Conservation (phyloP, 2,113 vertebrate species). For the Sceloporus tristichus region DNA sequence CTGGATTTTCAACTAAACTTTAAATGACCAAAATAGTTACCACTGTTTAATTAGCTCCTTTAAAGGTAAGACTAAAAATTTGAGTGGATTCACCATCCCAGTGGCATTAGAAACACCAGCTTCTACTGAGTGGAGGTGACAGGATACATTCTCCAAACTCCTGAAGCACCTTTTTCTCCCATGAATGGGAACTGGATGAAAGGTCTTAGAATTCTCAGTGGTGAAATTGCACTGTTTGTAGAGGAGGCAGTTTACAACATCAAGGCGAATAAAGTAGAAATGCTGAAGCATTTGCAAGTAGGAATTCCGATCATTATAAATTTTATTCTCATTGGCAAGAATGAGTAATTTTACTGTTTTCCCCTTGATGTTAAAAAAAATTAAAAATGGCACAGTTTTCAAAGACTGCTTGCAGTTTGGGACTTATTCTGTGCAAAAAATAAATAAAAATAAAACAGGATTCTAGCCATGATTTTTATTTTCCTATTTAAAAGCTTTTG, state of each 20-base stretch:
- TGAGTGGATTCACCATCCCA: too few species aligned
- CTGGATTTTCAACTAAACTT: too few species aligned
- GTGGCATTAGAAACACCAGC: too few species aligned
- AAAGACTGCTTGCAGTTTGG: neutral
- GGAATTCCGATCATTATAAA: neutral
- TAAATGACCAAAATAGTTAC: too few species aligned
- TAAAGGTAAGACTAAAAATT: too few species aligned
- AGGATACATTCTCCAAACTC: neutral
- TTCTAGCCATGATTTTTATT: neutral
- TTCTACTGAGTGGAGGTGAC: too few species aligned
- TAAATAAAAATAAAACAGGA: neutral
- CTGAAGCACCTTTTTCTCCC: neutral
- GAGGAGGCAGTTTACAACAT: neutral
- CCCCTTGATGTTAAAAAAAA: too few species aligned
- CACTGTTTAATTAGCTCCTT: too few species aligned
- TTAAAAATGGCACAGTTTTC: neutral
- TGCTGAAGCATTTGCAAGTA: neutral
- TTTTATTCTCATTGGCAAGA: too few species aligned
- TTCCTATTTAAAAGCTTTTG: neutral
- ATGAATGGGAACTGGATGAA: neutral
- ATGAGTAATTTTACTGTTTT: too few species aligned
- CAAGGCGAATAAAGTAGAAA: too few species aligned
- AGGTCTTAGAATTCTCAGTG: neutral
- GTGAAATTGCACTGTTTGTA: neutral
- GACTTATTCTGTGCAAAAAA: too few species aligned